Conservation (phyloP, 2,888 invertebrate species). For the Xylocampa areola region DNA sequence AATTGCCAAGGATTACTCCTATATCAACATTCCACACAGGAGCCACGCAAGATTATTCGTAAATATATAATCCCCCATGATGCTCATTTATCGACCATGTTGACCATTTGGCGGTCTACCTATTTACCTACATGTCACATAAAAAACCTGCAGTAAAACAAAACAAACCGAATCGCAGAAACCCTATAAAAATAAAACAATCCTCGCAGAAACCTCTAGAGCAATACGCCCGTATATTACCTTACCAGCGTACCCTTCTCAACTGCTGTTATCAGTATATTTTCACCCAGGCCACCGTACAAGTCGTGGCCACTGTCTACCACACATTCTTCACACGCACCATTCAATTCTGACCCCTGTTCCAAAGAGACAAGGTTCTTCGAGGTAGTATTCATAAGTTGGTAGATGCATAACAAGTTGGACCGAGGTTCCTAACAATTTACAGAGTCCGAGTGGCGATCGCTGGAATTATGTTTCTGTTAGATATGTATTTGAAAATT, state of each 20-base stretch:
- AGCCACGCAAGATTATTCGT: no score
- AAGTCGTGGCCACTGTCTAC: slow-evolving; percentile 53
- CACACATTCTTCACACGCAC: slow-evolving; percentile 22
- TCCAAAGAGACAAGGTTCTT: slow-evolving; percentile 26
- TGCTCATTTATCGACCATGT: no score
- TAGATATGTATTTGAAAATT: slow-evolving; percentile 50
- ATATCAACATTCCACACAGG: no score
- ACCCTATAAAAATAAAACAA: slow-evolving; percentile 32
- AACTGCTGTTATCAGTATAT: slow-evolving; percentile 59
- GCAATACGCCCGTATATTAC: slow-evolving; percentile 48
- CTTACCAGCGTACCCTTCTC: slow-evolving; percentile 50
- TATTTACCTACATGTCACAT: no score
- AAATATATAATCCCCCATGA: no score
- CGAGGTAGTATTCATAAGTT: slow-evolving; percentile 32
- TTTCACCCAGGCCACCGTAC: slow-evolving; percentile 58
- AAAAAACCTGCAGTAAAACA: background rate
- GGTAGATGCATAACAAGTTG: slow-evolving; percentile 65
- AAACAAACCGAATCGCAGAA: background rate
- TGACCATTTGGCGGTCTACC: no score
- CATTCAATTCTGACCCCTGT: slow-evolving; percentile 25
- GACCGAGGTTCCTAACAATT: slow-evolving; percentile 65
- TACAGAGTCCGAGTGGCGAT: slow-evolving; percentile 67
- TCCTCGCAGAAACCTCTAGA: slow-evolving; percentile 35
- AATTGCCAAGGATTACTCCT: no score
- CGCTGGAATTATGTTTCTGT: slow-evolving; percentile 62